Evolutionary conservation across 2,113 vertebrate species (phyloP).

Genomic region (Cololabis saira): DNA sequence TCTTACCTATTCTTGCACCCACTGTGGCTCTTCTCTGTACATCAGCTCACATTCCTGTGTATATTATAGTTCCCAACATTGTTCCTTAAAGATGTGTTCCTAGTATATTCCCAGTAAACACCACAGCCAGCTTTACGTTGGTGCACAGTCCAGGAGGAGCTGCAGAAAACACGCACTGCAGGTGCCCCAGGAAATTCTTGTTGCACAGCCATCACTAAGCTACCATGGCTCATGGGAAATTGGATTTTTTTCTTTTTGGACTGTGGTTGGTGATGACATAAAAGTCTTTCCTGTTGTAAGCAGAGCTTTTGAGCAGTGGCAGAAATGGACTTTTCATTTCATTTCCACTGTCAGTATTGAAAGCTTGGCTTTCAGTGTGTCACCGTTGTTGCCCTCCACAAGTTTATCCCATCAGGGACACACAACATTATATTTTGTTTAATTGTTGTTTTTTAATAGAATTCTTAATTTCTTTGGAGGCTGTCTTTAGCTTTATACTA

Average conservation of each 20-base stretch:
- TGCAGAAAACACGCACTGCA: background rate
- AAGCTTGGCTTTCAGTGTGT: background rate
- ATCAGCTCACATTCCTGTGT: conserved; percentile 50
- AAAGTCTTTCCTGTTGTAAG: conserved; percentile 1
- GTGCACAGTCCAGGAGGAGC: conserved; percentile 11
- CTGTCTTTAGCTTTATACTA: background rate
- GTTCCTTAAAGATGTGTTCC: conserved; percentile 18
- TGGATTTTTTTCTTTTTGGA: background rate
- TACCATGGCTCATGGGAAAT: conserved; percentile 42
- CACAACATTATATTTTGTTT: no score
- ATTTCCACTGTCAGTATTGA: background rate
- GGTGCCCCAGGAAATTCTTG: conserved; percentile 25
- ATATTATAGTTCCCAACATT: conserved; percentile 30
- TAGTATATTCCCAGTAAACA: conserved; percentile 43
- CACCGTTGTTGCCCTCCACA: background rate
- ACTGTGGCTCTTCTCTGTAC: conserved; percentile 45
- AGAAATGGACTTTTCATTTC: conserved; percentile 19
- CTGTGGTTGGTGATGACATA: background rate
- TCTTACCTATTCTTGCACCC: no score
- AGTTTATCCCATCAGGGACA: background rate
- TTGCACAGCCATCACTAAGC: conserved; percentile 34
- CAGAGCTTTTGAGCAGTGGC: no score
- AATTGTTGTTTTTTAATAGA: background rate
- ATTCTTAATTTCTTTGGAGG: background rate
- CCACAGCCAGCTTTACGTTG: conserved; percentile 22